These are phyloP conservation scores for Rhincodon typus DNA, from an alignment of 2,797 vertebrate genomes.

Conservation along the genomic window DNA sequence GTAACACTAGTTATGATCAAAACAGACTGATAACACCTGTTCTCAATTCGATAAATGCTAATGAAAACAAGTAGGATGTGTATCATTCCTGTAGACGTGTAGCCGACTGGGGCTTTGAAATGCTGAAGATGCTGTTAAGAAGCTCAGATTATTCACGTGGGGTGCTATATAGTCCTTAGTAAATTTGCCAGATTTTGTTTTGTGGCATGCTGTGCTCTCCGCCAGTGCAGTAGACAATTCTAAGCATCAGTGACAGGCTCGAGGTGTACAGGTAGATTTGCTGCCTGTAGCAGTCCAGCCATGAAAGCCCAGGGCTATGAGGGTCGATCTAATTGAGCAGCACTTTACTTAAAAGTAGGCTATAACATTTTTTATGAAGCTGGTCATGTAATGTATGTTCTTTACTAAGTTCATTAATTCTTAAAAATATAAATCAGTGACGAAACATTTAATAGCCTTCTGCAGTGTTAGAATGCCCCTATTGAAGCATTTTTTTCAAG, in stretches of 20 bases:
- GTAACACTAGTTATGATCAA: neutral
- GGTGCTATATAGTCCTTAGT: neutral
- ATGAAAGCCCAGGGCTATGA: constrained; percentile 32
- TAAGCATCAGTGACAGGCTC: neutral
- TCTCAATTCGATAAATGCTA: constrained; percentile 16
- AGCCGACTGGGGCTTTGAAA: neutral
- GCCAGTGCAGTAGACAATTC: neutral
- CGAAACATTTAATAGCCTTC: constrained; percentile 32
- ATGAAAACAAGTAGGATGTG: constrained; percentile 7
- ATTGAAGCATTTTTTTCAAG: neutral
- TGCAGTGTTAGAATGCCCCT: constrained; percentile 1
- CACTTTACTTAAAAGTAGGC: constrained; percentile 37
- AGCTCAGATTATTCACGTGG: neutral
- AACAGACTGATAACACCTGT: neutral
- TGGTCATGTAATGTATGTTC: constrained; percentile 37
- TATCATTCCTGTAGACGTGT: neutral
- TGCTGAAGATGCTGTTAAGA: neutral
- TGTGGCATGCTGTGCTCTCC: neutral
- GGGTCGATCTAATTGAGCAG: constrained; percentile 37
- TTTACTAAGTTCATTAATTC: constrained; percentile 38
- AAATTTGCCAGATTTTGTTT: neutral
- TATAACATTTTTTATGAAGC: constrained; percentile 36
- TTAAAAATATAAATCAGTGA: constrained; percentile 37
- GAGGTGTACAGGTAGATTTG: constrained; percentile 1
- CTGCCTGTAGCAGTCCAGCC: constrained; percentile 31